These are phyloP conservation scores for Henricia sp. DNA, from an alignment of 53 echinoderm and acorn worm genomes.

Conservation along the genomic window DNA sequence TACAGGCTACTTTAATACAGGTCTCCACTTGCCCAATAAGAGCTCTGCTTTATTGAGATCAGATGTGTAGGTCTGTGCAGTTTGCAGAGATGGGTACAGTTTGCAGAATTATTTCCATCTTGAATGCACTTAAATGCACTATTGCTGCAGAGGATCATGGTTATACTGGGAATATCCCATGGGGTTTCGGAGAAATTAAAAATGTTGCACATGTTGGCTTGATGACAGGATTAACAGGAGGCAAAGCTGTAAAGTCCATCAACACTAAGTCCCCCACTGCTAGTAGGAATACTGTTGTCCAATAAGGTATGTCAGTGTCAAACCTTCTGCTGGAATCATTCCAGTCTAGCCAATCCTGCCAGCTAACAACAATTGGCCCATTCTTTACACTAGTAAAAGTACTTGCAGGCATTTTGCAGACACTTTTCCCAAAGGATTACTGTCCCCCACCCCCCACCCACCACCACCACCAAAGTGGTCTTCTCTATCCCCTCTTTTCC, in stretches of 20 bases:
- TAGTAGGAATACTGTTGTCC: no score
- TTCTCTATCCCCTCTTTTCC: slow-evolving; percentile 40
- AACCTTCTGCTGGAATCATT: slow-evolving; percentile 45
- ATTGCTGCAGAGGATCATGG: no score
- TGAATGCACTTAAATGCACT: no score
- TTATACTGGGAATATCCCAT: no score
- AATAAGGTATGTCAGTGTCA: slow-evolving; percentile 21
- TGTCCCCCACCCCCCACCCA: not conserved
- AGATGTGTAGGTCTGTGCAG: no score
- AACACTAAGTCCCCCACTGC: slow-evolving; percentile 18
- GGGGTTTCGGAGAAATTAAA: not conserved
- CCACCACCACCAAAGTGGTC: not conserved
- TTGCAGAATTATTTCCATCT: no score
- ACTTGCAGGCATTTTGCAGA: not conserved
- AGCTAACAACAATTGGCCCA: slow-evolving; percentile 33
- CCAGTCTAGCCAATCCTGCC: not conserved
- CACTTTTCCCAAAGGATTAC: no score
- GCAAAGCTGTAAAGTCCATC: slow-evolving; percentile 48
- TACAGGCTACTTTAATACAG: no score
- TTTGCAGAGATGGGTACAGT: no score
- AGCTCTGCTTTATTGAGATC: no score
- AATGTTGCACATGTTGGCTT: slow-evolving; percentile 46
- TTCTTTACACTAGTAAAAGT: slow-evolving; percentile 39
- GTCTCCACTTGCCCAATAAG: no score
- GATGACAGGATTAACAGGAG: slow-evolving; percentile 55